Percentiles rank a stretch among this genome's conserved stretches.
phyloP scores from a whole-genome alignment of 2,888 invertebrate species.

The Gortyna flavago region DNA sequence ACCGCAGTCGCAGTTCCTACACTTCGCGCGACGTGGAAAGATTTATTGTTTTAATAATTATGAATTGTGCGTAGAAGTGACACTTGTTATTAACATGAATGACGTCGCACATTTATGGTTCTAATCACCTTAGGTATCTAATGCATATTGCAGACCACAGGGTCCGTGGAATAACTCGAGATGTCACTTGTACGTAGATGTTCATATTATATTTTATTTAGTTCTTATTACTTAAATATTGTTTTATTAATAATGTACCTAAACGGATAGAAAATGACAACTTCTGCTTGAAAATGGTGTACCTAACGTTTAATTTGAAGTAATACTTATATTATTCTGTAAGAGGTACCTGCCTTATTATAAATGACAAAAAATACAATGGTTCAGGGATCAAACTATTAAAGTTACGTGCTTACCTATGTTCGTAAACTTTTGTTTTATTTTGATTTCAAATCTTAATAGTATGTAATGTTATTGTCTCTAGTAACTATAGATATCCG shows the following conservation, averaged over 20 bases:
- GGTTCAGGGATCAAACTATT: constrained; percentile 35
- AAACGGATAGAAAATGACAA: constrained; percentile 15
- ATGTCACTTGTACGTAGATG: not conserved
- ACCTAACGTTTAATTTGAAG: not conserved
- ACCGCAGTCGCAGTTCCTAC: constrained; percentile 4
- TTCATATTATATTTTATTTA: not conserved
- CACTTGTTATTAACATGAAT: not conserved
- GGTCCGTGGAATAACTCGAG: not conserved
- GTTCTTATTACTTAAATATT: not conserved
- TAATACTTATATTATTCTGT: not conserved
- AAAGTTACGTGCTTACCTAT: not conserved
- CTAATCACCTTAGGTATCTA: not conserved
- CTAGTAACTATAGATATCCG: too few relatives aligned
- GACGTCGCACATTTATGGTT: not conserved
- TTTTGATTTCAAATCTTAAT: constrained; percentile 8
- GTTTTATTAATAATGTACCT: not conserved
- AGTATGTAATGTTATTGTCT: too few relatives aligned
- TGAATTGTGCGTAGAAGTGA: not conserved
- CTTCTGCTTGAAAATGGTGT: constrained; percentile 34
- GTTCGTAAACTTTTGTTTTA: constrained; percentile 14
- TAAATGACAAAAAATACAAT: constrained; percentile 5
- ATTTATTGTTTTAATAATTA: not conserved
- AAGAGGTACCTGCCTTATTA: not conserved
- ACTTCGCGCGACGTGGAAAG: too few relatives aligned
- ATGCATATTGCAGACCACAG: not conserved